These are phyloP conservation scores for Drosophila ohnishii DNA, from an alignment of 1,140 invertebrate species.

Conservation along the genomic window DNA sequence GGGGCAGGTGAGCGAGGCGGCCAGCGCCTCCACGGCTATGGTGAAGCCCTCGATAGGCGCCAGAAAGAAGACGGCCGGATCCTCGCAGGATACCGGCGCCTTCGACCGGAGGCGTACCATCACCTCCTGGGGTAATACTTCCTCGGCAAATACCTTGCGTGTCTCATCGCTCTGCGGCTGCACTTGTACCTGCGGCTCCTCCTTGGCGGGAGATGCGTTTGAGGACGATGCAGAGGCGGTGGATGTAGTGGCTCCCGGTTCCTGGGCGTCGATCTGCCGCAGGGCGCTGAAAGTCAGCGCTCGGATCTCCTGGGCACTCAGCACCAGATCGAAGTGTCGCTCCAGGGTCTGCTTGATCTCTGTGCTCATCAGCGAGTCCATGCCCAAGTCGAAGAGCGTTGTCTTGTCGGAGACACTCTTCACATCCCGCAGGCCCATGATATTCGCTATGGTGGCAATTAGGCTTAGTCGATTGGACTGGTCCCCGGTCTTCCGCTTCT, in stretches of 20 bases:
- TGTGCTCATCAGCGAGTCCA: constrained; percentile 99
- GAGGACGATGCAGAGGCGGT: constrained; percentile 27
- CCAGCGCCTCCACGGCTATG: constrained; percentile 87
- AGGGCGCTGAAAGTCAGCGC: constrained; percentile 90
- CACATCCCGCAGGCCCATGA: constrained; percentile 92
- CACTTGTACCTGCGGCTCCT: constrained; percentile 26
- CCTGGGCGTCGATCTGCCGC: constrained; percentile 85
- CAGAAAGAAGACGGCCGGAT: constrained; percentile 88
- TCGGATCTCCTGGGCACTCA: constrained; percentile 95
- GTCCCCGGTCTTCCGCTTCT: constrained; percentile 86
- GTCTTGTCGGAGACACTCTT: constrained; percentile 89
- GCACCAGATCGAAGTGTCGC: constrained; percentile 93
- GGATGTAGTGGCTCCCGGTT: constrained; percentile 18
- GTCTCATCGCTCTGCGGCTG: constrained; percentile 72
- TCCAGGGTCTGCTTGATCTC: constrained; percentile 99
- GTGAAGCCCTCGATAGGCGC: constrained; percentile 97
- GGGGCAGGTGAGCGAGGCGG: constrained; percentile 88
- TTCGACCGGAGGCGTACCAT: constrained; percentile 86
- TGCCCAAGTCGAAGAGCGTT: constrained; percentile 95
- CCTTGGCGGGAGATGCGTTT: constrained; percentile 3
- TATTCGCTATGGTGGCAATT: constrained; percentile 90
- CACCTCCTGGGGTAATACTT: constrained; percentile 87
- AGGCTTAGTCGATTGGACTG: constrained; percentile 85
- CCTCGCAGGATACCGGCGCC: constrained; percentile 74
- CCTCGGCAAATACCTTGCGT: constrained; percentile 84